Conservation (phyloP, 2,888 invertebrate species). For the Ormyrus rosae region DNA sequence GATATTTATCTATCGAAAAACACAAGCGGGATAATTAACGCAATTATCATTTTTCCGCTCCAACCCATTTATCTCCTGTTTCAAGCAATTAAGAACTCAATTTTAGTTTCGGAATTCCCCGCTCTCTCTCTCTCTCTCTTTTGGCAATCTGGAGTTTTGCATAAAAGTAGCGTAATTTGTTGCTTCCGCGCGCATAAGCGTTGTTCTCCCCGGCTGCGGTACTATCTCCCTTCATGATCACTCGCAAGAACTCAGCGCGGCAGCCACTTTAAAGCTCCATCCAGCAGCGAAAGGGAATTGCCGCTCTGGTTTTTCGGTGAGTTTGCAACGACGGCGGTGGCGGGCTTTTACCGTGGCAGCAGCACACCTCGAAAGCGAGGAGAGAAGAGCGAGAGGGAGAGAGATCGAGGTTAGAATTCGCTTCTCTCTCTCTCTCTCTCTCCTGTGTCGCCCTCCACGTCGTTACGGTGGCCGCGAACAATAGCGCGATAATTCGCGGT, state of each 20-base stretch:
- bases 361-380: background rate
- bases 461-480: constrained; percentile 65
- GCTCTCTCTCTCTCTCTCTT: too few relatives aligned
- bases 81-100: too few relatives aligned
- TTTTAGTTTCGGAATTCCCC: too few relatives aligned
- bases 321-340: background rate
- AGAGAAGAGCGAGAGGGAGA: background rate
- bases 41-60: too few relatives aligned
- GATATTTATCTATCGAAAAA: too few relatives aligned
- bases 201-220: too few relatives aligned
- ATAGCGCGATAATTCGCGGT: constrained; percentile 68
- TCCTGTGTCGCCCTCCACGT: constrained; percentile 37
- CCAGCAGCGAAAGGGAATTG: background rate
- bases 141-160: too few relatives aligned
- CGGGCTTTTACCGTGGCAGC: background rate
- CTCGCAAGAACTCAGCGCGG: constrained; percentile 10
- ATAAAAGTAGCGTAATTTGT: too few relatives aligned
- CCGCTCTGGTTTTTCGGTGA: background rate
- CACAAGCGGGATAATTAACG: too few relatives aligned
- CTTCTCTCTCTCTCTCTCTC: background rate
- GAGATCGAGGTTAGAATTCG: constrained; percentile 15
- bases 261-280: constrained; percentile 3
- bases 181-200: too few relatives aligned
- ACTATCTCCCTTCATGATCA: background rate
- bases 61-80: too few relatives aligned